Conservation (phyloP, 2,797 vertebrate genomes). For the Champsocephalus gunnari region DNA sequence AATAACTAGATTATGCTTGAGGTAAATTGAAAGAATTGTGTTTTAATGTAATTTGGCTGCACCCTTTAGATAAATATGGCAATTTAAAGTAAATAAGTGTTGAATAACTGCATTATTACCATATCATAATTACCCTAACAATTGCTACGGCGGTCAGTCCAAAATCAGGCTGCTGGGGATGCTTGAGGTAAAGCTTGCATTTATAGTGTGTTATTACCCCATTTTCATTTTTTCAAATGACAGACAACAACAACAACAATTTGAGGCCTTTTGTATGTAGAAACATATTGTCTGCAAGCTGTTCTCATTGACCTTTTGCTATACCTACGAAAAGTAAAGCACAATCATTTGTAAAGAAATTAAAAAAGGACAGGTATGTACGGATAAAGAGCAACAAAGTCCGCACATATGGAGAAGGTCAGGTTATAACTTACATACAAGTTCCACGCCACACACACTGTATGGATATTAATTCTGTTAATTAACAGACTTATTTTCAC, state of each 20-base stretch:
- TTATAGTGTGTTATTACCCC: neutral
- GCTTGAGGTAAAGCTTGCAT: slow-evolving; percentile 11
- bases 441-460: no score
- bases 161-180: slow-evolving; percentile 2
- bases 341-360: no score
- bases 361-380: no score
- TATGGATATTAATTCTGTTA: no score
- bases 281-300: neutral
- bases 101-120: slow-evolving; percentile 3
- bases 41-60: slow-evolving; percentile 8
- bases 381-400: no score
- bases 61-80: slow-evolving; percentile 4
- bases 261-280: neutral
- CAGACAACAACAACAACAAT: neutral
- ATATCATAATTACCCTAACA: slow-evolving; percentile 5
- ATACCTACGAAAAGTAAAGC: no score
- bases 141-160: neutral
- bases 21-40: neutral
- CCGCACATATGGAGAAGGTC: no score
- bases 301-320: no score
- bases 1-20: neutral
- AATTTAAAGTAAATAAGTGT: neutral
- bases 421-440: no score
- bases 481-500: no score
- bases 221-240: neutral